A percentile compares a stretch with the other conserved stretches of the same genome.
Evolutionary conservation across 2,113 vertebrate species (phyloP).

Genomic region (Narcine bancroftii): DNA sequence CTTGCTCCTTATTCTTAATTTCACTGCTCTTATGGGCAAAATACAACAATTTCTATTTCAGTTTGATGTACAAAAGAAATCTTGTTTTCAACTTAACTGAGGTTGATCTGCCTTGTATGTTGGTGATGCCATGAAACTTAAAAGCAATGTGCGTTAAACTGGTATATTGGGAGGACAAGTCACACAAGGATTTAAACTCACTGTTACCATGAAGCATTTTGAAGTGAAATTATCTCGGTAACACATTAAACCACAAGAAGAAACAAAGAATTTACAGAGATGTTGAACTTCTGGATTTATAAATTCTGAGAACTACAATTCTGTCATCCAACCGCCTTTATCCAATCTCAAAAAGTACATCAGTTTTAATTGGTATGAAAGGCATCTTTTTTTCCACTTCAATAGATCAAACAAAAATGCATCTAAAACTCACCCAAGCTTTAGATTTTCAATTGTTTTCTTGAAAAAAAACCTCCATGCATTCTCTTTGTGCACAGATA

Average conservation of each 20-base stretch:
- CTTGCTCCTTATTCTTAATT: too few relatives aligned
- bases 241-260: background rate
- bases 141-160: background rate
- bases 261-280: background rate
- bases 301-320: background rate
- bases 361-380: background rate
- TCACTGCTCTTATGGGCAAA: background rate
- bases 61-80: background rate
- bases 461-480: background rate
- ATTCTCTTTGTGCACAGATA: background rate
- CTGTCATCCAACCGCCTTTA: background rate
- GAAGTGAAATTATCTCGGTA: constrained; percentile 2
- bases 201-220: background rate
- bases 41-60: background rate
- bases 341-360: background rate
- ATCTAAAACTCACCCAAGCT: background rate
- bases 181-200: too few relatives aligned
- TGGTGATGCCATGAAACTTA: too few relatives aligned
- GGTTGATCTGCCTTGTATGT: background rate
- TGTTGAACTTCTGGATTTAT: background rate
- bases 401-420: background rate
- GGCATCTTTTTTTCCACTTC: background rate
- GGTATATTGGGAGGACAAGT: background rate
- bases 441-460: background rate
- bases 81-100: background rate